Percentiles rank a stretch among this genome's conserved stretches.
Conservation (phyloP, 2,797 vertebrate species). For the Bucorvus abyssinicus region DNA sequence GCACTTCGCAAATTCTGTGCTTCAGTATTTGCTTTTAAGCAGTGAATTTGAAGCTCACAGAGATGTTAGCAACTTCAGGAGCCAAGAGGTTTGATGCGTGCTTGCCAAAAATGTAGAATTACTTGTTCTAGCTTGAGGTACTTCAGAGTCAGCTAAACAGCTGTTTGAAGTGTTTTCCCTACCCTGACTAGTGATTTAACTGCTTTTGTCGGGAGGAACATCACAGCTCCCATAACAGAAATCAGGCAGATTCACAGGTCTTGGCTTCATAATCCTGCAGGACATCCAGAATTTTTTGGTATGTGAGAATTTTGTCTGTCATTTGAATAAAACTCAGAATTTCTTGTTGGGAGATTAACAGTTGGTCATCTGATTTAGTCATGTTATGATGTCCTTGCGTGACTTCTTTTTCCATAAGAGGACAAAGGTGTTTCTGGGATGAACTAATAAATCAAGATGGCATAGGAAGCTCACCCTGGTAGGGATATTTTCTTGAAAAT, state of each 20-base stretch:
- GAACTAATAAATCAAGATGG: background rate
- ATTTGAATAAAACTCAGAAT: background rate
- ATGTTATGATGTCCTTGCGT: rapidly evolving
- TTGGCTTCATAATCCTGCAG: background rate
- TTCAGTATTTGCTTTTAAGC: background rate
- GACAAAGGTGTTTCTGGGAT: background rate
- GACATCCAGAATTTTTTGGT: background rate
- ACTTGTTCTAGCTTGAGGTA: background rate
- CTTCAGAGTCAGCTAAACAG: background rate
- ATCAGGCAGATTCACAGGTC: background rate
- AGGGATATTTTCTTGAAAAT: background rate
- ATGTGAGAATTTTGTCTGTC: background rate
- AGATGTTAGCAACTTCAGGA: too few species aligned
- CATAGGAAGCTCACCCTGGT: background rate
- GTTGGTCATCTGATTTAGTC: background rate
- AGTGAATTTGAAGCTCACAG: too few species aligned
- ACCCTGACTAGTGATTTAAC: background rate
- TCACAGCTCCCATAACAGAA: background rate
- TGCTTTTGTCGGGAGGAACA: background rate
- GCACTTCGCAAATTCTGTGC: background rate
- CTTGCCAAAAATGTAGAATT: background rate
- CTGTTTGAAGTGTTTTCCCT: background rate
- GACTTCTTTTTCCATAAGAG: background rate
- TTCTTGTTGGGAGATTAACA: background rate
- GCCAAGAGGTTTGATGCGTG: background rate